phyloP scores from a whole-genome alignment of 1,140 invertebrate species.

The Littorina saxatilis region DNA sequence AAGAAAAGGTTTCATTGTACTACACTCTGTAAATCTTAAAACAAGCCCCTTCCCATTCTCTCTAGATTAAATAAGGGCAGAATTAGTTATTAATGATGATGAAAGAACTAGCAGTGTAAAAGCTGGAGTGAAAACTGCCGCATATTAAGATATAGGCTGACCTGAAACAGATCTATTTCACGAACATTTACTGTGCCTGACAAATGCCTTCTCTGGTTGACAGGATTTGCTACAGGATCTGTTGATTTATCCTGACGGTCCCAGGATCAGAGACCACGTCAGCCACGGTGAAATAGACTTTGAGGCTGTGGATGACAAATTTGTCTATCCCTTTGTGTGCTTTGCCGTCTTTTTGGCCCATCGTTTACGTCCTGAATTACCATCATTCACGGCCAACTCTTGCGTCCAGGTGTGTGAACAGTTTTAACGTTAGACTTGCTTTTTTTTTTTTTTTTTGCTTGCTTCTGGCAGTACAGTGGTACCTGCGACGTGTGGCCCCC shows the following conservation, averaged over 20 bases:
- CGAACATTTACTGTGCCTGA: neutral
- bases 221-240: constrained; percentile 68
- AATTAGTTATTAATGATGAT: too few relatives aligned
- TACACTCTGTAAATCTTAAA: too few relatives aligned
- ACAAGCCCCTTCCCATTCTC: too few relatives aligned
- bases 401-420: neutral
- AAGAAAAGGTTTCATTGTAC: too few relatives aligned
- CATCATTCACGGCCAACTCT: neutral
- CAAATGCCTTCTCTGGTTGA: neutral
- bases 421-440: neutral
- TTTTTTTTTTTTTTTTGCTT: neutral
- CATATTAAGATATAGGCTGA: too few relatives aligned
- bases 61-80: too few relatives aligned
- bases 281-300: constrained; percentile 68
- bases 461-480: too few relatives aligned
- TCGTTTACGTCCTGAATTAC: neutral
- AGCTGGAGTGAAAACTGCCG: neutral
- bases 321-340: constrained; percentile 38
- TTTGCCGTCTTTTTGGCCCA: constrained; percentile 21
- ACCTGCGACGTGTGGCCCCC: too few relatives aligned
- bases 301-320: constrained; percentile 30
- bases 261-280: constrained; percentile 68
- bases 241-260: constrained; percentile 67
- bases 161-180: neutral
- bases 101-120: neutral